A percentile compares a stretch with the other conserved stretches of the same genome.
Evolutionary conservation across 2,797 vertebrate genomes (phyloP).

Genomic region (Pangasius krempfi): DNA sequence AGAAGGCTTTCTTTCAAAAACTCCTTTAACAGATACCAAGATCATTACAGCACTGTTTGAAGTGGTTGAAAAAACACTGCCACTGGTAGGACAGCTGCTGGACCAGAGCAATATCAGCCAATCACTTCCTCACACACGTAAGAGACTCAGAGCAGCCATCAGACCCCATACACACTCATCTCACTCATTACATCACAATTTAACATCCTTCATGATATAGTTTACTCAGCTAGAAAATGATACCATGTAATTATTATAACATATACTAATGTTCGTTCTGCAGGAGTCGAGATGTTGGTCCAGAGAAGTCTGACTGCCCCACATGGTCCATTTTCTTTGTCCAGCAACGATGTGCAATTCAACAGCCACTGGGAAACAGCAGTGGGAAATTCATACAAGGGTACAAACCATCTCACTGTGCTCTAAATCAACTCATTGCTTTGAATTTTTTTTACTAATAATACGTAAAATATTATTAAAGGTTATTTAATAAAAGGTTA

Average conservation of each 20-base stretch:
- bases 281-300: slow-evolving; percentile 69
- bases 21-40: slow-evolving; percentile 51
- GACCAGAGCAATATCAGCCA: neutral
- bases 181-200: neutral
- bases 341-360: slow-evolving; percentile 51
- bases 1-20: slow-evolving; percentile 59
- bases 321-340: slow-evolving; percentile 55
- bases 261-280: slow-evolving; percentile 5
- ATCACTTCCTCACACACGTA: slow-evolving; percentile 61
- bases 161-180: neutral
- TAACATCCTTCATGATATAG: neutral
- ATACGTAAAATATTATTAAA: neutral
- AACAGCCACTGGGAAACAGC: slow-evolving; percentile 70
- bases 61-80: slow-evolving; percentile 62
- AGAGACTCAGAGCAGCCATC: neutral
- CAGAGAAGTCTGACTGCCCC: slow-evolving; percentile 51
- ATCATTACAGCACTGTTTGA: slow-evolving; percentile 66
- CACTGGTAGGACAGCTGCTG: slow-evolving; percentile 55
- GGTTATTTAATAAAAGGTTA: no score
- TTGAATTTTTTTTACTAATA: neutral
- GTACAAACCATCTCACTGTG: slow-evolving; percentile 50
- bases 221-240: neutral
- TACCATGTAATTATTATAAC: neutral
- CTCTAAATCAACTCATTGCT: neutral
- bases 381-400: slow-evolving; percentile 68